Base-by-base conservation (phyloP, 2,888 invertebrate species). In the Axea sp. region DNA sequence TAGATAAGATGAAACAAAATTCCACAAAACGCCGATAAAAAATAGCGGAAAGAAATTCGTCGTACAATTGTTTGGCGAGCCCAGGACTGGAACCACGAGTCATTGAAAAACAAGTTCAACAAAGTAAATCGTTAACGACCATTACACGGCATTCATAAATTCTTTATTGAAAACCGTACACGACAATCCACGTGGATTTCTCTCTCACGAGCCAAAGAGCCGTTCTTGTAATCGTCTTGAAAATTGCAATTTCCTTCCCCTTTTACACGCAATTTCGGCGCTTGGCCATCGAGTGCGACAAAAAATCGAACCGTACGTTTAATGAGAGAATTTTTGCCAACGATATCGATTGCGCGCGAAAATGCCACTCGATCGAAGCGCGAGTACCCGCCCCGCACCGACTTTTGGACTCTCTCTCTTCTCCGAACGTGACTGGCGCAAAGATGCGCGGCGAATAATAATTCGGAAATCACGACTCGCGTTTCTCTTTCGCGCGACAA, bases 391-490 rank as follows among this genome's bases (percentile, higher is more conserved):
- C n/a, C n/a, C n/a, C n/a, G n/a, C n/a, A n/a, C n/a, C n/a, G n/a
- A n/a, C n/a, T n/a, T n/a, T n/a, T n/a, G 14, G 37, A 57, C 62
- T 64, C 57, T 57, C 71, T 64, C 41, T 35, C 35, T n/a, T n/a
- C n/a, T 14, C 12, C 24, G 51, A 49, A 64, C 64, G 71, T 64
- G 71, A 64, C 71, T 33, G 30, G 71, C 30, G 41, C 51, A 35
- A 72, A 72, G 64, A 72, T 72, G 71, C 35, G 64, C 57, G 5
- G 17, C 41, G 71, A 64, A 72, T 72, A 64, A 64, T 72, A 72
- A 72, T 57, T 71, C 28, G 39, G 28, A 41, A 72, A 72, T 72
- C 71, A 64, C 43, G 53, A 2, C 31, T 33, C 9, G 28, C 59
- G 55, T 71, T 64, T 62, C 53, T 64, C 71, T 71, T 62, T 68